phyloP scores from a whole-genome alignment of 2,797 vertebrate species.

The Sebastes kiyomatsui region DNA sequence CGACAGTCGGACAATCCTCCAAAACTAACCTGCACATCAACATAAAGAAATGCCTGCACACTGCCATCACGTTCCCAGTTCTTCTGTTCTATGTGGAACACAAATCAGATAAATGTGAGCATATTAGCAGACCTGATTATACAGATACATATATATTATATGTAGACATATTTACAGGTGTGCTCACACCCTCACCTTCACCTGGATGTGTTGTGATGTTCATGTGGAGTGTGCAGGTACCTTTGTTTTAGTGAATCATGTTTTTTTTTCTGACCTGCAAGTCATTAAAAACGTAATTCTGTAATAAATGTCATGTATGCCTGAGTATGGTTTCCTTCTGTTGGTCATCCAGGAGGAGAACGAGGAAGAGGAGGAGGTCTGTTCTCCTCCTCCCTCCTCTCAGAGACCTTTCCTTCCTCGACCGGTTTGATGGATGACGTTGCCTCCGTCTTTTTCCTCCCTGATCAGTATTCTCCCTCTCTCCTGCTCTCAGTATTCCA shows the following conservation, averaged over 20 bases:
- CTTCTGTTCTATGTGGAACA: too few relatives aligned
- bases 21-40: neutral
- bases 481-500: conserved; percentile 57
- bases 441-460: conserved; percentile 37
- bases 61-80: neutral
- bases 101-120: too few relatives aligned
- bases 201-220: too few relatives aligned
- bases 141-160: too few relatives aligned
- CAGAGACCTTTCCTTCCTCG: conserved; percentile 38
- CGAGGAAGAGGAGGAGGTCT: too few relatives aligned
- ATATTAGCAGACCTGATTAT: too few relatives aligned
- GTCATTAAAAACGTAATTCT: neutral
- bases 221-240: too few relatives aligned
- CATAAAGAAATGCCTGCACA: neutral
- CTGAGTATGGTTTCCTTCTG: neutral
- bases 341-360: neutral
- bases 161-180: too few relatives aligned
- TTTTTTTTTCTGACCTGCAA: neutral
- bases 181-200: too few relatives aligned
- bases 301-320: neutral
- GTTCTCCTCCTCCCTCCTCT: conserved; percentile 46
- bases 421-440: conserved; percentile 45
- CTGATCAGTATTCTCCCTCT: conserved; percentile 59
- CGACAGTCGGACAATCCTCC: neutral
- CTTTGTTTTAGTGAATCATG: neutral